phyloP scores from a whole-genome alignment of 2,797 vertebrate species.

The Silurus aristotelis region DNA sequence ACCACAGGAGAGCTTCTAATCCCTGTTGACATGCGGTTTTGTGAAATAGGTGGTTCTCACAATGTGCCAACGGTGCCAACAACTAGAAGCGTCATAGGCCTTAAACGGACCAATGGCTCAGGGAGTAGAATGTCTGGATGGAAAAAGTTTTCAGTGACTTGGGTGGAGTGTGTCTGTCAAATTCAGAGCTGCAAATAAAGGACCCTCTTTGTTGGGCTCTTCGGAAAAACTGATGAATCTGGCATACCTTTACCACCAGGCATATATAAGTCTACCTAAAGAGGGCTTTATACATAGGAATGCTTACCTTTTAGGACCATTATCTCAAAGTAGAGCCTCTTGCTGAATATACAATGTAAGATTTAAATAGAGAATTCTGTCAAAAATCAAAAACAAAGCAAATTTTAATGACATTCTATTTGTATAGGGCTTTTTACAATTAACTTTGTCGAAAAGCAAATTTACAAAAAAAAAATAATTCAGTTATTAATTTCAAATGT shows the following conservation, averaged over 20 bases:
- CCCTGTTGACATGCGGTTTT: constrained; percentile 36
- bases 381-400: background rate
- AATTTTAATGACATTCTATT: no score
- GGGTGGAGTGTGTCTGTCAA: constrained; percentile 44
- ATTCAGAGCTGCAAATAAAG: constrained; percentile 44
- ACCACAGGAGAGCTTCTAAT: constrained; percentile 29
- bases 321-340: constrained; percentile 18
- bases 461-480: no score
- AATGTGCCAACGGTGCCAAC: constrained; percentile 22
- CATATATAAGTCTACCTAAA: constrained; percentile 36
- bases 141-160: constrained; percentile 34
- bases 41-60: constrained; percentile 15
- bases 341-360: background rate
- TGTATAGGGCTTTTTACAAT: no score
- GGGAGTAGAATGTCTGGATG: constrained; percentile 34
- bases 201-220: constrained; percentile 43
- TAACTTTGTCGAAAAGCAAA: no score
- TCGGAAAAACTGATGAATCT: constrained; percentile 38
- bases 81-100: constrained; percentile 27
- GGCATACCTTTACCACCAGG: constrained; percentile 46
- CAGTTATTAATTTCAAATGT: no score
- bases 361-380: background rate
- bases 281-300: constrained; percentile 2
- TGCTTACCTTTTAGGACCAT: constrained; percentile 45
- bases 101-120: constrained; percentile 31